Conservation (phyloP, 2,888 invertebrate species). For the Calameuta pallipes region DNA sequence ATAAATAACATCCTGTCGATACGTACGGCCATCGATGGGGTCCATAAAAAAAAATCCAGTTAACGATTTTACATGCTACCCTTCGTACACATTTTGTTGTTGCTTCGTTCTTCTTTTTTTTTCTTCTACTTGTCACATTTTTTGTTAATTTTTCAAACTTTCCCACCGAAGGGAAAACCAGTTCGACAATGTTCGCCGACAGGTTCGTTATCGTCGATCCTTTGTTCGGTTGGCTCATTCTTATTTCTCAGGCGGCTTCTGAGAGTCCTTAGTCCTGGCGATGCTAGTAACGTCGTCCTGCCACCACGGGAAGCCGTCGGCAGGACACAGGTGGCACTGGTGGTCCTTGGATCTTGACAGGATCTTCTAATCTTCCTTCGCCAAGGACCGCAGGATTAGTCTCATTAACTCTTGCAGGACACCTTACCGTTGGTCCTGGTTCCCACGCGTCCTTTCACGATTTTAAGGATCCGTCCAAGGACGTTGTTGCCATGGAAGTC, state of each 20-base stretch:
- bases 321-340: slow-evolving; percentile 48
- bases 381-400: slow-evolving; percentile 52
- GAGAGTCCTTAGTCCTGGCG: not conserved
- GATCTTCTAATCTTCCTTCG: slow-evolving; percentile 54
- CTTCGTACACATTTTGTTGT: not conserved
- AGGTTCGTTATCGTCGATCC: slow-evolving; percentile 59
- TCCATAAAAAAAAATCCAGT: not conserved
- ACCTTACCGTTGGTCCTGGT: slow-evolving; percentile 16
- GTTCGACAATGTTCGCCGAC: slow-evolving; percentile 45
- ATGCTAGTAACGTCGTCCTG: slow-evolving; percentile 14
- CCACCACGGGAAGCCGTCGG: slow-evolving; percentile 44
- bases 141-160: not conserved
- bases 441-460: slow-evolving; percentile 12
- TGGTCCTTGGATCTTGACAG: slow-evolving; percentile 28
- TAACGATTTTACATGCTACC: not conserved
- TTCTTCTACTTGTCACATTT: not conserved
- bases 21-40: not conserved
- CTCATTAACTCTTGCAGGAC: slow-evolving; percentile 59
- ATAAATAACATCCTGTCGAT: not conserved
- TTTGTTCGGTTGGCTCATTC: slow-evolving; percentile 50
- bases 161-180: slow-evolving; percentile 25
- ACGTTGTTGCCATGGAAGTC: not conserved
- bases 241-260: slow-evolving; percentile 28
- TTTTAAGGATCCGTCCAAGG: not conserved
- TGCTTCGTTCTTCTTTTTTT: not conserved